Evolutionary conservation across 2,888 invertebrate species (phyloP), one percentile per base, ranked within the genome.

Genomic region (Erebia ligea): DNA sequence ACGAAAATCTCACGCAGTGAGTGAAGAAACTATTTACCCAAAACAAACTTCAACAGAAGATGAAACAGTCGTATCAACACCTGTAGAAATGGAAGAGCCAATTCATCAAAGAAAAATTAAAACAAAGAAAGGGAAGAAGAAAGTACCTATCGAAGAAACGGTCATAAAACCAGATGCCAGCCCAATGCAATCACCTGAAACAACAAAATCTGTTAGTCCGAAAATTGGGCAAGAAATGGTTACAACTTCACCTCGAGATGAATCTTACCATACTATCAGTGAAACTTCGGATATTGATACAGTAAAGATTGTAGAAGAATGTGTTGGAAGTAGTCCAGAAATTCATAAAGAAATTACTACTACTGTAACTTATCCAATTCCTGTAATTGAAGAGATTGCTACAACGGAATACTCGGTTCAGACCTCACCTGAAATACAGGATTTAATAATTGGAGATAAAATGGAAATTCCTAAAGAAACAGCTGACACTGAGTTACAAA

Each of bases 241-340:
- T 77, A 91, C 94, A 79, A 89, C 86, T 79, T 88, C 95, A 3
- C 95, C 95, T 1, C 91, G 91, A 72, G 94, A 94, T 73, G 95
- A 95, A 78, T 95, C 95, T 5, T 95, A 94, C 75, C 94, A 91
- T 77, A 94, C 94, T 4, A 88, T 95, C 70, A 95, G 95, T 73
- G 94, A 95, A 77, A 89, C 87, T 63, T 94, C 95, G 11, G 94
- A 95, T 68, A 92, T 94, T 3, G 92, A 91, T 21, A 94, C 95
- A 8, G 95, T 96, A 0, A 96, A 95, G 89, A 91, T 96, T 45
- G 84, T 96, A 13, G 96, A 96, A 88, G 96, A 96, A 89, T 92
- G 92, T 69, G 77, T 96, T 10, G 86, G 94, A 57, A 91, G 94
- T 21, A 91, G 95, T 68, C 94, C 95, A 19, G 94, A 92, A 76